Base-by-base conservation (phyloP, 2,797 vertebrate genomes). In the Sus cebifrons region DNA sequence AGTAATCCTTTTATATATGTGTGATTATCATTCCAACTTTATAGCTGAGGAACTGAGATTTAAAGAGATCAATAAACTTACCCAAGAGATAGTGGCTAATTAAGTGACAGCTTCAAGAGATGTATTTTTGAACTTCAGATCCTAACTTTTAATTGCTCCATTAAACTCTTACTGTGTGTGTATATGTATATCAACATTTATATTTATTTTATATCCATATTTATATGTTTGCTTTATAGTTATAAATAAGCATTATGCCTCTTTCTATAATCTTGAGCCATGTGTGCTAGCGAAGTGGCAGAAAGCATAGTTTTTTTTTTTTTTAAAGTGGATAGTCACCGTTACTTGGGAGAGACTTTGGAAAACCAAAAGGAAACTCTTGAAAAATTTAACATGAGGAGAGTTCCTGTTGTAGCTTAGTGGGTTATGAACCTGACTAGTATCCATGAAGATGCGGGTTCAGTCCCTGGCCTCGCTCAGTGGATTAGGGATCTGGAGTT, bases 11-110 rank as follows among this genome's bases (percentile, higher is more conserved):
- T 67, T 90, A 44, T 54, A 54, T 82, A 73, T 10, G 6, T 82
- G 5, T 87, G n/a, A 65, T n/a, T 83, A 65, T 88, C n/a, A 71
- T 78, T 86, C n/a, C 54, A 58, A n/a, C 74, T 84, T 77, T 49
- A 93, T 13, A 89, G 75, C 1, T 64, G 32, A 91, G 62, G 73
- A 65, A 36, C 23, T 10, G 67, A 86, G 29, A 82, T 56, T 68
- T 93, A 92, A 95, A 89, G 88, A 49, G 68, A 56, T 77, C 44
- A 90, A 21, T 60, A 58, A 71, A 71, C 13, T 79, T 85, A 68
- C 32, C 36, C 15, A 44, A 67, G 84, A 11, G 68, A 44, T 88
- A 27, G 20, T 58, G 77, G 56, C 6, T 78, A 52, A 18, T 15
- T 86, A 91, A 78, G n/a, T 11, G 56, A 85, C 15, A 78, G 68